Percentiles rank a stretch among this genome's conserved stretches.
Conservation (phyloP, 2,888 invertebrate species). For the Acronicta alni region DNA sequence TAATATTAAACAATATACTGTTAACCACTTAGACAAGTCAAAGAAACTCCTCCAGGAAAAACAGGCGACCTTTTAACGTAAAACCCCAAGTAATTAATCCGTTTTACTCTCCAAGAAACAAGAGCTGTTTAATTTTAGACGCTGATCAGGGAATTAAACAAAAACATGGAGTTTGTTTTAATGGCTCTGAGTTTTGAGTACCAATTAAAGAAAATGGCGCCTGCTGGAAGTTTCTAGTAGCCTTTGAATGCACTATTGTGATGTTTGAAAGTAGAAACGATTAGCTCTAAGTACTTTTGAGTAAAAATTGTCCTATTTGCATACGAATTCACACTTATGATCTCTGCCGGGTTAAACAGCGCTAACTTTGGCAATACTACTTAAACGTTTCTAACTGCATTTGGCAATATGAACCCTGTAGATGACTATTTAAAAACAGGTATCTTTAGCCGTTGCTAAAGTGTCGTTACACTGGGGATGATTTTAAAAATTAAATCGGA, state of each 20-base stretch:
- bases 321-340: slow-evolving; percentile 7
- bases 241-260: slow-evolving; percentile 7
- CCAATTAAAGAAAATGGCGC: slow-evolving; percentile 33
- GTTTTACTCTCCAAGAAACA: slow-evolving; percentile 38
- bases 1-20: too few species aligned
- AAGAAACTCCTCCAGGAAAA: slow-evolving; percentile 31
- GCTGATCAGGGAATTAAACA: slow-evolving; percentile 41
- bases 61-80: slow-evolving; percentile 36
- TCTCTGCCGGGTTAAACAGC: neutral
- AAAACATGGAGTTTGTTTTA: slow-evolving; percentile 33
- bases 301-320: slow-evolving; percentile 25
- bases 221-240: neutral
- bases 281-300: slow-evolving; percentile 8
- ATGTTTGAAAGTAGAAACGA: neutral
- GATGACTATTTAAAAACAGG: neutral
- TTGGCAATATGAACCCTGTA: neutral
- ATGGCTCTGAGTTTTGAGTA: slow-evolving; percentile 23
- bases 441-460: too few species aligned
- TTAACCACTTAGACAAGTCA: neutral
- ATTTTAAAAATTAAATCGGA: too few species aligned
- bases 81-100: slow-evolving; percentile 46
- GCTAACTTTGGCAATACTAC: slow-evolving; percentile 11
- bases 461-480: too few species aligned
- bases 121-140: slow-evolving; percentile 42
- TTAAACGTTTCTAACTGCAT: slow-evolving; percentile 6